These are phyloP conservation scores for Aphelocoma californica DNA, from an alignment of 2,797 vertebrate genomes.

Conservation along the genomic window DNA sequence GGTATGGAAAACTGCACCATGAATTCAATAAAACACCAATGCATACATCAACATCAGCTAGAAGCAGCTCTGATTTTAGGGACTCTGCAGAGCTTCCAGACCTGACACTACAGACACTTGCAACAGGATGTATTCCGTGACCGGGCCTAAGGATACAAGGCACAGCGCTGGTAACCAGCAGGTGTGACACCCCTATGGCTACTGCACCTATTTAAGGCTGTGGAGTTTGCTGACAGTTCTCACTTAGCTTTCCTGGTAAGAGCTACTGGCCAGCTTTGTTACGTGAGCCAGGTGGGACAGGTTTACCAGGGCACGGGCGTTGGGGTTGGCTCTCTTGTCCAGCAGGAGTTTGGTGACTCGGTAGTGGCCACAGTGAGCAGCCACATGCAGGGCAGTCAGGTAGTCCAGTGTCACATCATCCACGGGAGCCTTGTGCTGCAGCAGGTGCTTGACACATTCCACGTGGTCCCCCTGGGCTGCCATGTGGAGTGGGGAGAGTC, in stretches of 20 bases:
- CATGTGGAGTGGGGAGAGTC: constrained; percentile 97
- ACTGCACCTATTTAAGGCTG: not conserved
- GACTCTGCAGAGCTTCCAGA: not conserved
- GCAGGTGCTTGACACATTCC: constrained; percentile 93
- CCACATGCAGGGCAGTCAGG: constrained; percentile 94
- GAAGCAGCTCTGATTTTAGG: not conserved
- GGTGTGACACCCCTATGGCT: not conserved
- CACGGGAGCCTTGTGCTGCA: constrained; percentile 94
- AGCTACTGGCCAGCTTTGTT: not conserved
- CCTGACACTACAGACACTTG: not conserved
- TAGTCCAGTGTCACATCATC: constrained; percentile 97
- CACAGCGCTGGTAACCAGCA: not conserved
- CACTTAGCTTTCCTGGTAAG: not conserved
- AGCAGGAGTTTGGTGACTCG: constrained; percentile 95
- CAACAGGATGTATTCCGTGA: accelerated
- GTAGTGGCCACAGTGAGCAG: constrained; percentile 97
- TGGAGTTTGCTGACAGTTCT: not conserved
- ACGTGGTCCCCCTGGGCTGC: constrained; percentile 96
- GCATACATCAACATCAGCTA: not conserved
- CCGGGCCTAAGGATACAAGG: not conserved
- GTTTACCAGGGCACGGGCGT: constrained; percentile 92
- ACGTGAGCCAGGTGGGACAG: not conserved
- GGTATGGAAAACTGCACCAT: accelerated
- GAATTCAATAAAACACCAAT: not conserved
- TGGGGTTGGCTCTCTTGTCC: constrained; percentile 97